Base-by-base conservation (phyloP, 2,113 vertebrate species). In the Carassius auratus region DNA sequence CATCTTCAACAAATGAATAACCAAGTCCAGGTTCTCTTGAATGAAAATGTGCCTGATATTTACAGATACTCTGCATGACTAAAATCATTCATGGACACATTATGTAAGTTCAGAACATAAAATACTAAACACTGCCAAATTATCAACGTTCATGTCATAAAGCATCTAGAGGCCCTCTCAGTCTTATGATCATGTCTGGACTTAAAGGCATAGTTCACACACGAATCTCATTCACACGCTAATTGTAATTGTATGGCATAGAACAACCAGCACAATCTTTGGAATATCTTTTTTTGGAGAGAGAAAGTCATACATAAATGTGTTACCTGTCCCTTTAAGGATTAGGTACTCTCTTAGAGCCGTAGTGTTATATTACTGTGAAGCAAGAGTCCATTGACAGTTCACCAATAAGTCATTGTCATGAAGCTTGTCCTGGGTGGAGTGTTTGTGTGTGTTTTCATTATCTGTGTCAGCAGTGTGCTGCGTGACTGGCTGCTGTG, bases 401-500 rank as follows among this genome's bases (percentile, higher is more conserved):
- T 64, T 80, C 5, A 80, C 57, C 14, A 38, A 42, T 26, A 75
- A 42, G 36, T 42, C 73, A 76, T 26, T 76, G 73, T 76, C 45
- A 76, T 52, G n/a, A 26, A 76, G n/a, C 50, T 76, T 76, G 45
- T 55, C 10, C 75, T 76, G 50, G 50, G 75, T 76, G 75, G 68
- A 61, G 68, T 83, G 79, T 66, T 17, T 21, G 79, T 30, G 30
- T 83, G 30, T 73, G 81, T 57, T 61, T 64, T 84, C 78, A 62
- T 74, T 69, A 76, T 86, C 42, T 45, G 71, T 85, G 64, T 75
- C 75, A 66, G 77, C 64, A 82, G 42, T 71, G 17, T 12, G 15
- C 48, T 73, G 68, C 81, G 78, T 77, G 75, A 78, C 75, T 36
- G 81, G 23, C 57, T 83, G 79, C 71, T 82, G 69, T 14, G 62